These are phyloP conservation scores for Acromyrmex echinatior DNA, from an alignment of 1,140 invertebrate species.

Conservation along the genomic window DNA sequence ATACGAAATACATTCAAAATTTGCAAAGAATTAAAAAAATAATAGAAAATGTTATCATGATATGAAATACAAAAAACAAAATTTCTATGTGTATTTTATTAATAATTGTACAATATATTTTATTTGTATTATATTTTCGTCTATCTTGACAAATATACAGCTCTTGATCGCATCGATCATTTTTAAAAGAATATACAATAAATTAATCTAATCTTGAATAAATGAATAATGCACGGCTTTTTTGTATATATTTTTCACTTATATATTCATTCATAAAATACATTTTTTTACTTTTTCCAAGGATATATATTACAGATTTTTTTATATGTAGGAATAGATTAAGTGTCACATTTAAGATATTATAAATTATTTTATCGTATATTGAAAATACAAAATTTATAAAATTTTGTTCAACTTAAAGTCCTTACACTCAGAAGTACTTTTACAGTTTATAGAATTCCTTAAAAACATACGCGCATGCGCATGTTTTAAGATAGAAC, in stretches of 20 bases:
- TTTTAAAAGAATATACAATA: neutral
- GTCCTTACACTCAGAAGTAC: neutral
- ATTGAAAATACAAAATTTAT: constrained; percentile 29
- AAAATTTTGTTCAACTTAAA: constrained; percentile 17
- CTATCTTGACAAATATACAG: neutral
- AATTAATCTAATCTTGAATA: neutral
- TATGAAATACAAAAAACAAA: constrained; percentile 17
- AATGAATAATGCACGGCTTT: neutral
- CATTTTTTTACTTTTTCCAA: neutral
- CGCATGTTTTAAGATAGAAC: neutral
- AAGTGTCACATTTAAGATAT: neutral
- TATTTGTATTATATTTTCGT: neutral
- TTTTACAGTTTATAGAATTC: constrained; percentile 3
- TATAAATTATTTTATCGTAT: constrained; percentile 14
- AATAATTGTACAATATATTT: constrained; percentile 31
- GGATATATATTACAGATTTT: neutral
- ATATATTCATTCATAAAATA: constrained; percentile 36
- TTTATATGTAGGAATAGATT: constrained; percentile 19
- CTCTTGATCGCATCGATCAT: neutral
- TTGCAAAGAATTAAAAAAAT: neutral
- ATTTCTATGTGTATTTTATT: constrained; percentile 8
- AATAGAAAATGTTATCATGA: neutral
- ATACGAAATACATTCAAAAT: too few relatives aligned
- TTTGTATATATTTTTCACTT: neutral
- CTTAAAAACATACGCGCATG: neutral